Evolutionary conservation across 2,888 invertebrate species (phyloP).

Genomic region (Stenchaetothrips biformis): DNA sequence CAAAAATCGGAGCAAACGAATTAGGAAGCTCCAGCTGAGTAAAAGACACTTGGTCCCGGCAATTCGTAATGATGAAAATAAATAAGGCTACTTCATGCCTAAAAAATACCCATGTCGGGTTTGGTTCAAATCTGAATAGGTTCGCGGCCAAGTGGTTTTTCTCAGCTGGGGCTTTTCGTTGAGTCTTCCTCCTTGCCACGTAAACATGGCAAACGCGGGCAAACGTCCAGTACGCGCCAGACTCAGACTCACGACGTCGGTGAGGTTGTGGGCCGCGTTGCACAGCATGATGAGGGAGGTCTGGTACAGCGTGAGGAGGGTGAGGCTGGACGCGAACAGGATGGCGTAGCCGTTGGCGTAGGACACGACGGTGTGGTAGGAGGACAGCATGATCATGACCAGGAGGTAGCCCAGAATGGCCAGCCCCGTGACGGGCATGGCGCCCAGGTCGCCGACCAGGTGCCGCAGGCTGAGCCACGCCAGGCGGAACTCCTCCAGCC

Average conservation of each 20-base stretch:
- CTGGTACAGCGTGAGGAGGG: background rate
- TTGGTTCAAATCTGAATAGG: no score
- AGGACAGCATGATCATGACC: background rate
- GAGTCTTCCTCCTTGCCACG: no score
- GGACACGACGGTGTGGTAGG: background rate
- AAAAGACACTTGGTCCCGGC: no score
- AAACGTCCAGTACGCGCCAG: no score
- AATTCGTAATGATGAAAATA: no score
- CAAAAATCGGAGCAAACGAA: no score
- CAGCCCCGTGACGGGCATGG: background rate
- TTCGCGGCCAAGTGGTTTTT: no score
- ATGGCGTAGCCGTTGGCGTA: background rate
- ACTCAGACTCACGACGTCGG: background rate
- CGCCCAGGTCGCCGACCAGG: background rate
- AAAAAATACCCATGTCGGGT: no score
- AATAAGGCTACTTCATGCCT: no score
- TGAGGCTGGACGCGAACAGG: background rate
- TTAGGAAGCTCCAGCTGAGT: no score
- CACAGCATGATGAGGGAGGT: background rate
- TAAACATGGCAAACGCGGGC: no score
- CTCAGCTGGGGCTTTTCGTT: no score
- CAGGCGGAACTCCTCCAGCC: constrained; percentile 1
- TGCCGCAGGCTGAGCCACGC: background rate
- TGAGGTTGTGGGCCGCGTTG: background rate
- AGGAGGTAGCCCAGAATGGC: background rate